Evolutionary conservation across 2,888 invertebrate genomes (phyloP).

Genomic region (Watsonalla cultraria): DNA sequence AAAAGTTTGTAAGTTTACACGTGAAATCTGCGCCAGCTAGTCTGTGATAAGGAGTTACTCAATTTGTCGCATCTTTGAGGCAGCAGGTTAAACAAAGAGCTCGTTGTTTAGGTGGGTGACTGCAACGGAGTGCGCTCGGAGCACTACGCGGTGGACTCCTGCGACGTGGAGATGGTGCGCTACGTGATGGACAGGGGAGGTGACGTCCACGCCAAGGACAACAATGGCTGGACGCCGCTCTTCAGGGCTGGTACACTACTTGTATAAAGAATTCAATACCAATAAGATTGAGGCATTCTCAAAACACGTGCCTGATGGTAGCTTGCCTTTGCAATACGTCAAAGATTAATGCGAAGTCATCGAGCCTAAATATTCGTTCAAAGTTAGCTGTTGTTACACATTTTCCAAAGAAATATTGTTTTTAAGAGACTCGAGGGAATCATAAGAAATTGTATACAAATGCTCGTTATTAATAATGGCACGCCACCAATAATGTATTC

Average conservation of each 20-base stretch:
- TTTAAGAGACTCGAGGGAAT: no score
- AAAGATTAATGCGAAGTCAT: no score
- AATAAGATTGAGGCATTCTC: no score
- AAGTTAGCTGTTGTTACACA: no score
- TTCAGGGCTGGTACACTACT: slow-evolving; percentile 43
- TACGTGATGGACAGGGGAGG: slow-evolving; percentile 47
- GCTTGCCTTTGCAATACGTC: background rate
- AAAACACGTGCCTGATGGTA: background rate
- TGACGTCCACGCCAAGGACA: slow-evolving; percentile 53
- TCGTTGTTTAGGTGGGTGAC: slow-evolving; percentile 46
- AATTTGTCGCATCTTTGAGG: background rate
- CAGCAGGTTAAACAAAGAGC: background rate
- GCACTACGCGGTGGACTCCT: slow-evolving; percentile 77
- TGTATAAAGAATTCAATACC: background rate
- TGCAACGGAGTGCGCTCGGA: slow-evolving; percentile 69
- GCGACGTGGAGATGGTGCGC: slow-evolving; percentile 48
- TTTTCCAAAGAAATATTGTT: no score
- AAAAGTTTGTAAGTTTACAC: no score
- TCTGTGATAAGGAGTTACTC: background rate
- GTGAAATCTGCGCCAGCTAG: background rate
- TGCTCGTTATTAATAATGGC: no score
- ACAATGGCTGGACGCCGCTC: slow-evolving; percentile 76
- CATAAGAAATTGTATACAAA: no score
- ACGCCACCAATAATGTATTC: no score
- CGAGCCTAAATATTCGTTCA: no score